Evolutionary conservation across 2,888 invertebrate genomes (phyloP), one percentile per base, ranked within the genome.

Genomic region (Leptopilina syphax): DNA sequence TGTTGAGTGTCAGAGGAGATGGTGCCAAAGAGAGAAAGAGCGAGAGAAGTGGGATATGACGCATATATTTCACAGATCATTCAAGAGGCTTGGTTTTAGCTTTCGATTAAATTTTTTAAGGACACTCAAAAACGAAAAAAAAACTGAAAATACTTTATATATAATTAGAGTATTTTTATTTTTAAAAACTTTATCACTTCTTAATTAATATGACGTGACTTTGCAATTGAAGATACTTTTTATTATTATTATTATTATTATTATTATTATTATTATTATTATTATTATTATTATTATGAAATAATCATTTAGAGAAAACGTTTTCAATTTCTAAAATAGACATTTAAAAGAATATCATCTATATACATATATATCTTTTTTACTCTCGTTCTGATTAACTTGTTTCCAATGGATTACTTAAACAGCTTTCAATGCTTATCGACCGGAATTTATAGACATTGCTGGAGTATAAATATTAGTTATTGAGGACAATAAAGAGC

Each of bases 51-150:
- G 41, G 12, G 41, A 34, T 34, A 66, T 67, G 66, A 67, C 66
- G 66, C 66, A 67, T 67, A 41, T 67, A 41, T 67, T 67, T 41
- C 44, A 44, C 66, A 41, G 66, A 67, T 67, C 41, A 67, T 67
- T 67, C 66, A 67, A 44, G 66, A 67, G 41, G n/a, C 66, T 44
- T 67, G 66, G 66, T 67, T 67, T 67, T 44, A 67, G 41, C 41
- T 67, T 67, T 67, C 66, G 65, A 7, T 67, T 12, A 67, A 67
- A 44, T 67, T 13, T 67, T 67, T 67, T 67, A 67, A 41, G 34
- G 66, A 67, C 66, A 8, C n/a, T 41, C 5, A 34, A n/a, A 13
- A 57, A n/a, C 41, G 8, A 12, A 27, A 9, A 65, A 9, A 65
- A 65, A 24, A 27, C 65, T 65, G 8, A 7, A 65, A 65, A 18